Evolutionary conservation across 1,140 invertebrate genomes (phyloP), one percentile per base, ranked within the genome.

Genomic region (Drosophila rufa): DNA sequence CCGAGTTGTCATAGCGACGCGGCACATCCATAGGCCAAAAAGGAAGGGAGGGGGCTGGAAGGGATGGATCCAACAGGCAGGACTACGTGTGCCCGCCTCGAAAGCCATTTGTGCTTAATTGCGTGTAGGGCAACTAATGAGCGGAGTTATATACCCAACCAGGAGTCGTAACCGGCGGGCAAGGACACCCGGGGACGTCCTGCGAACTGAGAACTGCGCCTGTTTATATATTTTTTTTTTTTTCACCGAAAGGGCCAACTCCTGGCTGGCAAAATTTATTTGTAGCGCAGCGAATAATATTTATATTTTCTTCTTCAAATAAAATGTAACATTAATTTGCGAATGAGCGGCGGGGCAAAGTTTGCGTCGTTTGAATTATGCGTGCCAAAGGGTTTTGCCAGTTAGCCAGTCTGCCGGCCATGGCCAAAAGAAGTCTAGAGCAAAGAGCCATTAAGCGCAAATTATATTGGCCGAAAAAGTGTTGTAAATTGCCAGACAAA

Each of bases 71-170:
- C 36, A 38, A 8, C 15, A 33, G 30, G 45, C 25, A n/a, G 19
- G 46, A 48, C 43, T 80, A 73, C 82, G 82, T 80, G 69, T 80
- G 82, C 64, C 67, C 76, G 83, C 83, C 84, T 89, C 78, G 76
- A 89, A 89, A 89, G 85, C 85, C 85, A 90, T 89, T 89, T 89
- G 85, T 89, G 85, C 85, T 85, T 90, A 89, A 89, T 89, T 89
- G 85, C 85, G 85, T 90, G 85, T 89, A 90, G 85, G 85, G 81
- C 85, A 90, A 89, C 85, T 89, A 89, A 89, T 89, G 85, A 89
- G 85, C 85, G 79, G 75, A 90, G 85, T 90, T 89, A 89, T 83
- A 79, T 85, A 81, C 78, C 81, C 66, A 75, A 77, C 76, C 71
- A 89, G 65, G 51, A 80, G 71, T 48, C 50, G 59, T 75, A 75